phyloP scores from a whole-genome alignment of 2,113 vertebrate genomes.

The Syngnathus scovelli region DNA sequence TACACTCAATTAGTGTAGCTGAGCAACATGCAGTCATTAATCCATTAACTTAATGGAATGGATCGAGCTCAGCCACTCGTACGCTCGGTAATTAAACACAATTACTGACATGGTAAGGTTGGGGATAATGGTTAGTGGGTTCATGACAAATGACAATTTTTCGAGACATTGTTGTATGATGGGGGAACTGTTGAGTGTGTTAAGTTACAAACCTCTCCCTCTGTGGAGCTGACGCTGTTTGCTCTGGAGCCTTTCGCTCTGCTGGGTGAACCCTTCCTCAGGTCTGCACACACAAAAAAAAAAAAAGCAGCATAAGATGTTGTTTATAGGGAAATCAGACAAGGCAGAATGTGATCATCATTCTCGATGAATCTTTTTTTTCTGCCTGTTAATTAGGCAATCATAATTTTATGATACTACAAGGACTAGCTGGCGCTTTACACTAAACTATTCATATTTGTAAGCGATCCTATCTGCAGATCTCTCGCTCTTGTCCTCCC shows the following conservation, averaged over 20 bases:
- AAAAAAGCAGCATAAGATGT: not conserved
- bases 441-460: constrained; percentile 11
- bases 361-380: not conserved
- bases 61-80: constrained; percentile 25
- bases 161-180: constrained; percentile 3
- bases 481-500: constrained; percentile 16
- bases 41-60: constrained; percentile 39
- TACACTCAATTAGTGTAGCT: constrained; percentile 28
- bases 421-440: constrained; percentile 13
- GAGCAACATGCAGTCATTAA: constrained; percentile 42
- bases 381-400: constrained; percentile 16
- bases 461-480: constrained; percentile 18
- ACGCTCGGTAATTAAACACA: constrained; percentile 17
- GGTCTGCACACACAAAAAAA: constrained; percentile 26
- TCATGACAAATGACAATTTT: constrained; percentile 5
- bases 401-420: constrained; percentile 10
- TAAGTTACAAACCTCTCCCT: constrained; percentile 78
- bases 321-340: too few species aligned
- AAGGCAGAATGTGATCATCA: too few species aligned
- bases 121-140: not conserved
- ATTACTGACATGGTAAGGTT: constrained; percentile 9
- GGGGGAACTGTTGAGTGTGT: constrained; percentile 5
- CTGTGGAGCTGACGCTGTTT: constrained; percentile 80
- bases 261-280: constrained; percentile 54
- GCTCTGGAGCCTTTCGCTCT: constrained; percentile 71